Base-by-base conservation (phyloP, 2,113 vertebrate species). In the Hystrix brachyura region DNA sequence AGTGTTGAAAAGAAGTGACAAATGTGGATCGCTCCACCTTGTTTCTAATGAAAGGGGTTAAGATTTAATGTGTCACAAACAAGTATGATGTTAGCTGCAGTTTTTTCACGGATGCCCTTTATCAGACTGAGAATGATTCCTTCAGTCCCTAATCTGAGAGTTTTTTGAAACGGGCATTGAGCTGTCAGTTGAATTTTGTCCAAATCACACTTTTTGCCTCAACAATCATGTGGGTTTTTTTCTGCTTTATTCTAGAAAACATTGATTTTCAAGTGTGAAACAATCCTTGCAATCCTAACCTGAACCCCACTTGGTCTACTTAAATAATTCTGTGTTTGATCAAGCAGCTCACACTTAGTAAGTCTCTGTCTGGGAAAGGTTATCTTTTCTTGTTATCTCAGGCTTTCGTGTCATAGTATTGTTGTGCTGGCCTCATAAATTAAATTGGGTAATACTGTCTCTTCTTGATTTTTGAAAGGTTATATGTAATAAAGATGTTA, bases 271-370 rank as follows among this genome's bases (percentile, higher is more conserved):
- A 74, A 83, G 14, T 80, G 7, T 67, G 46, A 80, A 80, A 59
- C 23, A 62, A 17, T 72, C 43, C 48, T 59, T 57, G 3, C 29
- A 53, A 46, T 84, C 10, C 65, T 69, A 43, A 14, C 8, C 51
- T 59, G 69, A 94, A 46, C 4, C 9, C 12, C 38, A 62, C 48
- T 67, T 65, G 71, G 12, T 29, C 15, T 80, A 8, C 32, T 43
- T 89, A 80, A 94, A 72, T 60, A 89, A 32, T 87, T 23, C 51
- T 53, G 17, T 29, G n/a, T 46, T 79, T 94, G 48, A 72, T 80
- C 59, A 76, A 84, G 12, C 27, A 74, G 12, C 60, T 86, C 25
- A 27, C 78, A 51, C 71, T 43, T 80, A 38, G 71, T 71, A 79
- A 86, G 72, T 51, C 62, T n/a, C 7, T 71, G 18, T 86, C 79